Evolutionary conservation across 23 tunicate genomes (phyloP).

Genomic region (Ascidia mentula): DNA sequence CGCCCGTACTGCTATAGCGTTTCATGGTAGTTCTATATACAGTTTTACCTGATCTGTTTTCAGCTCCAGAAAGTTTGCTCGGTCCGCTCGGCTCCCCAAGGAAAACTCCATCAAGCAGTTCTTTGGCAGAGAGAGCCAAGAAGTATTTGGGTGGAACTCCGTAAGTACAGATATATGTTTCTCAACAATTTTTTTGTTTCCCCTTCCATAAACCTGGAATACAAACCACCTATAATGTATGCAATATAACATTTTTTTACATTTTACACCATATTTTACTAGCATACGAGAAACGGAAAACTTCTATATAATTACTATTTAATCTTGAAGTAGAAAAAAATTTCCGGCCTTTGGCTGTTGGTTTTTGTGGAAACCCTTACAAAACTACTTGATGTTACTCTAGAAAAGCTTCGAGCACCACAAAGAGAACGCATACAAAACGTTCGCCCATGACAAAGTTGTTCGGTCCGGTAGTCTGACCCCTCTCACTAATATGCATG

Average conservation of each 20-base stretch:
- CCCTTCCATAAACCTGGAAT: no score
- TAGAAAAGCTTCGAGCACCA: constrained; percentile 18
- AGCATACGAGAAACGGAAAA: no score
- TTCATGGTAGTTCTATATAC: background rate
- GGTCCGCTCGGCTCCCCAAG: constrained; percentile 84
- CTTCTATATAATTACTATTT: no score
- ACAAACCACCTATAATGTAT: no score
- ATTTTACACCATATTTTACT: no score
- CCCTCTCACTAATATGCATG: background rate
- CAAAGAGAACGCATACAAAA: background rate
- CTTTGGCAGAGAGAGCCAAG: constrained; percentile 89
- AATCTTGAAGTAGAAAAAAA: no score
- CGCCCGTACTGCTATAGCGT: no score
- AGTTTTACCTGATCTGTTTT: background rate
- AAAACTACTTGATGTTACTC: background rate
- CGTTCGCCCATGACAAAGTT: constrained; percentile 26
- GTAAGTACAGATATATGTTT: no score
- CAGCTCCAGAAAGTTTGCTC: constrained; percentile 41
- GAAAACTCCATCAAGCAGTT: constrained; percentile 83
- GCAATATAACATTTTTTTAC: no score
- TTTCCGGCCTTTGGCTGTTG: no score
- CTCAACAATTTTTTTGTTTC: no score
- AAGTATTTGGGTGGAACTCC: constrained; percentile 87
- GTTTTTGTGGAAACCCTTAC: no score
- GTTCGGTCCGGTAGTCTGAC: constrained; percentile 17